Evolutionary conservation across 2,797 vertebrate species (phyloP), one percentile per base, ranked within the genome.

Genomic region (Babyrousa celebensis): DNA sequence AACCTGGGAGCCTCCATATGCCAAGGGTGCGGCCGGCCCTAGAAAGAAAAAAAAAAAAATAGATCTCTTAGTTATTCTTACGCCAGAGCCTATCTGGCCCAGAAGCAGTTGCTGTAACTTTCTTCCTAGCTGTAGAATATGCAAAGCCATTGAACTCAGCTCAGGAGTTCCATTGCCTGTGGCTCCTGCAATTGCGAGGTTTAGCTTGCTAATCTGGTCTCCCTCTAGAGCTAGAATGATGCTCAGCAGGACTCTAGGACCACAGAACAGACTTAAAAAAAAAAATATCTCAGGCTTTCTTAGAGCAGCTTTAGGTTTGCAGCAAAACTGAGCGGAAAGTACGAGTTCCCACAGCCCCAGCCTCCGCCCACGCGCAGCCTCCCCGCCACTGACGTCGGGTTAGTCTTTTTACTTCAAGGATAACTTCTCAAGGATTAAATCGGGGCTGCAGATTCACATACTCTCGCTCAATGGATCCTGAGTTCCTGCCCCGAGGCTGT

Each of bases 241-340:
- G n/a, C 25, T 56, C 43, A 17, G 14, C 52, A 74, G 74, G 27
- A 16, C n/a, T 52, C 70, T 62, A 32, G 25, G 60, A 32, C n/a
- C 54, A 79, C 1, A 27, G 9, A 52, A 71, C 5, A 85, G 83
- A 56, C 17, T 77, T 32, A 18, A 23, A 32, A 78, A 67, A 43
- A 87, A 56, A 23, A 17, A 67, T 12, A 21, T 2, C 5, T 40
- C 14, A 56, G 52, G 36, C 36, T 36, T 36, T 36, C 48, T 89
- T 23, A 94, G 65, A 90, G 56, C 12, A 89, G 36, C 80, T 91
- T 80, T 74, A 85, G 74, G 58, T 67, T 88, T 29, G 25, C 6
- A 62, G 62, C 60, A 77, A 85, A 82, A 79, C 4, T 60, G 70
- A 72, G 25, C 5, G 17, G 32, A 68, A 63, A 89, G 79, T 52